Base-by-base conservation (phyloP, 2,113 vertebrate genomes). In the Prionailurus bengalensis region DNA sequence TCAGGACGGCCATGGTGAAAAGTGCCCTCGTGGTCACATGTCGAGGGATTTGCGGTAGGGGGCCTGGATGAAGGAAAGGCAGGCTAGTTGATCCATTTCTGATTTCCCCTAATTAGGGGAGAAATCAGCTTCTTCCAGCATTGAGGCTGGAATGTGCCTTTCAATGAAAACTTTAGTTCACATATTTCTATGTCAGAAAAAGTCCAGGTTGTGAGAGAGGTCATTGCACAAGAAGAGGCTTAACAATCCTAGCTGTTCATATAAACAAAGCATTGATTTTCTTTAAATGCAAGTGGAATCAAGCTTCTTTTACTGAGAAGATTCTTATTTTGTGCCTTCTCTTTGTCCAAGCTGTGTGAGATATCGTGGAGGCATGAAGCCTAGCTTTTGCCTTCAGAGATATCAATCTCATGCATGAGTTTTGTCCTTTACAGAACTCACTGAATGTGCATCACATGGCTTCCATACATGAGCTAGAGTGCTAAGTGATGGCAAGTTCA, bases 1-100 rank as follows among this genome's bases (percentile, higher is more conserved):
- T 76, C 27, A 27, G 2, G 4, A 39, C 4, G 45, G 11, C 45
- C 39, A 0, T 4, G 53, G 87, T 31, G 68, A 39, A 61, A 45
- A 42, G 48, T 21, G 61, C 45, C 61, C 68, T 17, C 0, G 0
- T 65, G 55, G 74, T 83, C 92, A 33, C 19, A 2, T 1, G 5
- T 58, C 0, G 0, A 55, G 55, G 55, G 68, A 27, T 33, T 39
- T 53, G 51, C 45, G 16, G 53, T 5, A 4, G 61, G 45, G 55
- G 70, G 31, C 61, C 21, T 1, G 51, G 39, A 1, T 3, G 11
- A 36, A 78, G 19, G 68, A 78, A 15, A 66, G 74, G 80, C 19
- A n/a, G 39, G 61, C 80, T 15, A 14, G 19, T 33, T 6, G 33
- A 48, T 13, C 66, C 27, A 15, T 71, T 81, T 87, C 65, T 80